Evolutionary conservation across 2,888 invertebrate species (phyloP), one percentile per base, ranked within the genome.

Genomic region (Drosophila mimica): DNA sequence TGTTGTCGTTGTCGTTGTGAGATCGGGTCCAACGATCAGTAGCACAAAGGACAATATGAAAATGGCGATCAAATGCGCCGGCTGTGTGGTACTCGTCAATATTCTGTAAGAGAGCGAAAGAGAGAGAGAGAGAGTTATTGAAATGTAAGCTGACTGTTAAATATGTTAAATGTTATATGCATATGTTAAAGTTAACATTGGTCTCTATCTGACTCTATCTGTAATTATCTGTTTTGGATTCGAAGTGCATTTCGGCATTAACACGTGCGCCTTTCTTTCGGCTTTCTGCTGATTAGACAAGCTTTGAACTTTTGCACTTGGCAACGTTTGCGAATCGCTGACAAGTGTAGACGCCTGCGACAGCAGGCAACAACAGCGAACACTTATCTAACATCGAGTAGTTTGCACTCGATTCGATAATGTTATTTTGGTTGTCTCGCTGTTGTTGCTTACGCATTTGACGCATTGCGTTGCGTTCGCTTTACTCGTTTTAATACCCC

Each of bases 51-150:
- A 94, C 46, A 95, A 91, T 81, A 96, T 95, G 58, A 94, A 81
- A 52, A 94, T 76, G 67, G 95, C 96, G 70, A 97, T 94, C n/a
- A 96, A 93, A 93, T 97, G 97, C 80, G 96, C 95, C 33, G 97
- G 97, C 92, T 97, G 97, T 7, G 96, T 95, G 15, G 97, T 96
- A 79, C 94, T 93, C 74, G 96, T 95, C 54, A 96, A 92, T 80
- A 96, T 94, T 90, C 97, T 97, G 94, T 57, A 80, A 83, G 71
- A 25, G 28, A 49, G 15, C 64, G 15, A 33, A 34, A 66, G 9
- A 59, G 15, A 52, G 9, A 40, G 15, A 51, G 15, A 28, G 28
- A 13, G 28, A 33, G 11, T 68, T 61, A 62, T 31, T 43, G 4
- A 20, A 15, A 15, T 46, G 46, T 17, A 46, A 15, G 46, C 46